phyloP scores from a whole-genome alignment of 2,888 invertebrate genomes.

The Calameuta filiformis region DNA sequence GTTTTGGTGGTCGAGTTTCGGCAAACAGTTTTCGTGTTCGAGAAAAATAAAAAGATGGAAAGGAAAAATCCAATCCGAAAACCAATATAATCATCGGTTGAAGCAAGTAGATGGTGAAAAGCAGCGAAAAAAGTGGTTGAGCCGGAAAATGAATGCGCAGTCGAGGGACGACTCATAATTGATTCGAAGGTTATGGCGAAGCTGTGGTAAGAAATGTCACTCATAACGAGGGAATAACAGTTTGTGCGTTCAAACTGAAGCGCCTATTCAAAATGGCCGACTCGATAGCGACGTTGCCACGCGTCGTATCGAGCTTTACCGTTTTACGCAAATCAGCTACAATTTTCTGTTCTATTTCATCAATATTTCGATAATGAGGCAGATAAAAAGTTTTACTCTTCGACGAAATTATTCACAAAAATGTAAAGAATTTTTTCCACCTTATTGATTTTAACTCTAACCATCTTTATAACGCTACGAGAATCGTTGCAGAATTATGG shows the following conservation, averaged over 20 bases:
- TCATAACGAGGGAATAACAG: too few relatives aligned
- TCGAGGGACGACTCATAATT: slow-evolving; percentile 12
- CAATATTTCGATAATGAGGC: slow-evolving; percentile 13
- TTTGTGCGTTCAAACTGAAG: slow-evolving; percentile 7
- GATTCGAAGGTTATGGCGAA: slow-evolving; percentile 14
- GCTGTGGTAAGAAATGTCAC: too few relatives aligned
- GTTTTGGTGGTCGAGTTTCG: not conserved
- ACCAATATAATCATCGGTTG: slow-evolving; percentile 12
- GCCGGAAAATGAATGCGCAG: slow-evolving; percentile 6
- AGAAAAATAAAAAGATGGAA: slow-evolving; percentile 12
- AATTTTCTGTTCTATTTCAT: slow-evolving; percentile 10
- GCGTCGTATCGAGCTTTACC: not conserved
- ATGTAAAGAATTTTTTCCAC: slow-evolving; percentile 7
- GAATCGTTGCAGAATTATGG: not conserved
- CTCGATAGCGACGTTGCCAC: slow-evolving; percentile 10
- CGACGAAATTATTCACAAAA: not conserved
- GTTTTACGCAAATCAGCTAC: slow-evolving; percentile 4
- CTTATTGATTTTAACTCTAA: slow-evolving; percentile 13
- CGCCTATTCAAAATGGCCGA: slow-evolving; percentile 12
- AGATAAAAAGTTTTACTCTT: slow-evolving; percentile 10
- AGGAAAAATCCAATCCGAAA: slow-evolving; percentile 11
- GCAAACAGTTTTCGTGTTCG: not conserved
- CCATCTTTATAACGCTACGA: slow-evolving; percentile 13
- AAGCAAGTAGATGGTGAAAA: slow-evolving; percentile 14
- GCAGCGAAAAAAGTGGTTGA: slow-evolving; percentile 9